Conservation (phyloP, 2,797 vertebrate genomes). For the Avahi laniger region DNA sequence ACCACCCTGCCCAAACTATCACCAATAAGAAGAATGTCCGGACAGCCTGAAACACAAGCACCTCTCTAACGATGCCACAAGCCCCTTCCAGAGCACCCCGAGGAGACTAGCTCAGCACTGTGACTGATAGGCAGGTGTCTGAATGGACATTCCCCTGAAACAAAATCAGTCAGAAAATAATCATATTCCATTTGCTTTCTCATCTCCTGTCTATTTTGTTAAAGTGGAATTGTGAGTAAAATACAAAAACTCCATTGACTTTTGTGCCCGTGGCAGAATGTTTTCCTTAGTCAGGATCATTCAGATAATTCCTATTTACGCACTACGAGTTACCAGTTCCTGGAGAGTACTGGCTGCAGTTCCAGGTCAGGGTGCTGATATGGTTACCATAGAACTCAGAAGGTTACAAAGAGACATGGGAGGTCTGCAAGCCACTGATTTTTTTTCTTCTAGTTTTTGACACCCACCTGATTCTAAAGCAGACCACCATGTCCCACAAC, state of each 20-base stretch:
- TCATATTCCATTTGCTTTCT: constrained; percentile 40
- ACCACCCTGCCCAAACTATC: background rate
- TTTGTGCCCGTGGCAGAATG: background rate
- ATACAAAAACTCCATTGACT: background rate
- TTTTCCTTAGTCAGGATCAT: constrained; percentile 22
- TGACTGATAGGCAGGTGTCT: background rate
- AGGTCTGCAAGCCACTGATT: background rate
- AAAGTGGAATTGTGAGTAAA: constrained; percentile 20
- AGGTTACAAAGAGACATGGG: background rate
- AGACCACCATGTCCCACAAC: background rate
- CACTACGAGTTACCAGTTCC: background rate
- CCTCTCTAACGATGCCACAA: background rate
- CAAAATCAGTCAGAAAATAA: constrained; percentile 53
- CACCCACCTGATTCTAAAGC: background rate
- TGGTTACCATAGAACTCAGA: background rate
- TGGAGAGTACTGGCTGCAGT: background rate
- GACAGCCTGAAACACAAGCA: background rate
- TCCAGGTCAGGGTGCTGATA: constrained; percentile 20
- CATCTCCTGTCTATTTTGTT: background rate
- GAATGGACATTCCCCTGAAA: background rate
- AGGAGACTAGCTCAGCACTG: background rate
- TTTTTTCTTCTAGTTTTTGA: constrained; percentile 40
- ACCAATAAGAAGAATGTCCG: constrained; percentile 17
- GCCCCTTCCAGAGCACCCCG: background rate
- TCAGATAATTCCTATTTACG: background rate